phyloP scores from a whole-genome alignment of 2,888 invertebrate species.

The Drosophila diplacantha region DNA sequence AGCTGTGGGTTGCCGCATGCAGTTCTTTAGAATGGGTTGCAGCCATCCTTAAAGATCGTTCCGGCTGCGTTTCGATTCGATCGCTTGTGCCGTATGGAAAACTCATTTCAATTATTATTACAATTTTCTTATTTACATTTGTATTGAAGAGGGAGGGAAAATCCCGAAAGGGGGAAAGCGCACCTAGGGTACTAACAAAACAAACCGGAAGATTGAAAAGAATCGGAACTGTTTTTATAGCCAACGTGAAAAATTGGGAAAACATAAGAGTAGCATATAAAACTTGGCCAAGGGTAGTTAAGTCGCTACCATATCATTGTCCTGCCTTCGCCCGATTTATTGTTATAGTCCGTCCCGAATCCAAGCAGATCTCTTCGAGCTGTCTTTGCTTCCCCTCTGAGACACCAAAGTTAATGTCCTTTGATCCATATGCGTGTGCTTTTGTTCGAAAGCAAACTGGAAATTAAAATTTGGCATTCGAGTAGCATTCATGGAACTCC shows the following conservation, averaged over 20 bases:
- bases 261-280: constrained; percentile 59
- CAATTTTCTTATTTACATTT: constrained; percentile 75
- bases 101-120: constrained; percentile 72
- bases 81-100: constrained; percentile 18
- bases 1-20: constrained; percentile 63
- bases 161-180: constrained; percentile 6
- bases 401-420: constrained; percentile 61
- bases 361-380: constrained; percentile 20
- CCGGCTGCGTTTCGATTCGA: neutral
- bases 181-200: constrained; percentile 31
- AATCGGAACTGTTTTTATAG: constrained; percentile 36
- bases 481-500: constrained; percentile 17
- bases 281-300: constrained; percentile 39
- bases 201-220: constrained; percentile 19
- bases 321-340: constrained; percentile 5
- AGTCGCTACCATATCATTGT: constrained; percentile 34
- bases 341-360: constrained; percentile 30
- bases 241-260: constrained; percentile 60
- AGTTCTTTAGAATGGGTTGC: constrained; percentile 35
- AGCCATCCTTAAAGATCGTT: constrained; percentile 13
- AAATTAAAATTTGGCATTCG: constrained; percentile 58
- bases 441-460: constrained; percentile 61
- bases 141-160: constrained; percentile 57
- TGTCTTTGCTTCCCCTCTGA: constrained; percentile 10
- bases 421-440: constrained; percentile 54